Conservation (phyloP, 2,797 vertebrate species). For the Silurus lanzhouensis region DNA sequence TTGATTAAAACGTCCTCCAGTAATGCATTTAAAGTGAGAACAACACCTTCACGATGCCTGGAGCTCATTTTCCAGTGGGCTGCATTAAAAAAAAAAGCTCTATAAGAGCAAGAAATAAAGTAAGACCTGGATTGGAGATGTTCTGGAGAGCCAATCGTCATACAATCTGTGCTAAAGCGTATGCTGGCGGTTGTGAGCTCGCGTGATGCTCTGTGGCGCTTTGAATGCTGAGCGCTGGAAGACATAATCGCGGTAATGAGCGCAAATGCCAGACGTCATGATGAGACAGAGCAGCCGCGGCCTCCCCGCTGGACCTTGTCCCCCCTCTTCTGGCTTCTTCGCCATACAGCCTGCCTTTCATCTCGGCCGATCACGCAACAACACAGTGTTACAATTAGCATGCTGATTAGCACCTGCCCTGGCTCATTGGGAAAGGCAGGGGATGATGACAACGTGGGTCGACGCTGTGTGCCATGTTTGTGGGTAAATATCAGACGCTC, state of each 20-base stretch:
- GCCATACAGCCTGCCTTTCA: slow-evolving; percentile 46
- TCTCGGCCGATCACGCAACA: slow-evolving; percentile 48
- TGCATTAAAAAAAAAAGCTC: slow-evolving; percentile 41
- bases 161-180: slow-evolving; percentile 25
- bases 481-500: slow-evolving; percentile 53
- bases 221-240: slow-evolving; percentile 46
- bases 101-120: slow-evolving; percentile 41
- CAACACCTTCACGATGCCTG: slow-evolving; percentile 47
- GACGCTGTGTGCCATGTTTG: slow-evolving; percentile 49
- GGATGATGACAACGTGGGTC: slow-evolving; percentile 52
- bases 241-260: slow-evolving; percentile 58
- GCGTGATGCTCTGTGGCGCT: slow-evolving; percentile 15
- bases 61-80: slow-evolving; percentile 46
- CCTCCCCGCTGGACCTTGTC: slow-evolving; percentile 28
- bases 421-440: slow-evolving; percentile 52
- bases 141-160: slow-evolving; percentile 33
- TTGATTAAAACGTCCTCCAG: slow-evolving; percentile 47
- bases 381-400: slow-evolving; percentile 59
- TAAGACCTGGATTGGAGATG: slow-evolving; percentile 39
- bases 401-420: slow-evolving; percentile 62
- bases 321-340: slow-evolving; percentile 30
- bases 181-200: slow-evolving; percentile 18
- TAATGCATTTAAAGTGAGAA: slow-evolving; percentile 45
- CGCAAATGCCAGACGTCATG: slow-evolving; percentile 45
- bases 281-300: slow-evolving; percentile 18